Evolutionary conservation across 2,888 invertebrate genomes (phyloP), one percentile per base, ranked within the genome.

Genomic region (Orgyia antiqua): DNA sequence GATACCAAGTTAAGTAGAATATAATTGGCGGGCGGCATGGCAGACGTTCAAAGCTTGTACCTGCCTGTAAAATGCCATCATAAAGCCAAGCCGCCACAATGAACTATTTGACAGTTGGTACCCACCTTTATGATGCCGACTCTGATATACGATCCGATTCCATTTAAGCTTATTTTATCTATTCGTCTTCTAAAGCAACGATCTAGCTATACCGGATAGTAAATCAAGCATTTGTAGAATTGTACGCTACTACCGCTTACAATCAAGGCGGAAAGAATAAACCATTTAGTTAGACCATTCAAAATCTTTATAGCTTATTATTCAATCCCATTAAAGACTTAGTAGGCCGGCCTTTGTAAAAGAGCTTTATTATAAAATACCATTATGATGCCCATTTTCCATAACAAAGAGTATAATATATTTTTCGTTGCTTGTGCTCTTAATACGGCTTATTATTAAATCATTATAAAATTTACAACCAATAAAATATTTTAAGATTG

Each of bases 61-160:
- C 82, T 78, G 79, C 71, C 68, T 78, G 79, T 84, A 83, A 84
- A 84, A 83, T 83, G 71, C 83, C 75, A 80, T 79, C 79, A 78
- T 79, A 80, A 82, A 84, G 77, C 73, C 69, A 57, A 53, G 68
- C 75, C 75, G 73, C 65, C 75, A 82, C 84, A 83, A 82, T 76
- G 64, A 79, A 73, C 78, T 76, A 80, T 83, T 82, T 82, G 84
- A 82, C 84, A 84, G 82, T 78, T 71, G 68, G 72, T 78, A 74
- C 70, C 74, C 65, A 71, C 77, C 78, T 82, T 82, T 78, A 80
- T 75, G 77, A 82, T 79, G 80, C 82, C 83, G 79, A 72, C 80
- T 68, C 72, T 72, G 78, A 78, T 79, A 79, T 70, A 74, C 71
- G 74, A 67, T 55, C 66, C 58, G 65, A 59, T 62, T 60, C 77